These are phyloP conservation scores for Chiroxiphia lanceolata DNA, from an alignment of 2,797 vertebrate species.

Conservation along the genomic window DNA sequence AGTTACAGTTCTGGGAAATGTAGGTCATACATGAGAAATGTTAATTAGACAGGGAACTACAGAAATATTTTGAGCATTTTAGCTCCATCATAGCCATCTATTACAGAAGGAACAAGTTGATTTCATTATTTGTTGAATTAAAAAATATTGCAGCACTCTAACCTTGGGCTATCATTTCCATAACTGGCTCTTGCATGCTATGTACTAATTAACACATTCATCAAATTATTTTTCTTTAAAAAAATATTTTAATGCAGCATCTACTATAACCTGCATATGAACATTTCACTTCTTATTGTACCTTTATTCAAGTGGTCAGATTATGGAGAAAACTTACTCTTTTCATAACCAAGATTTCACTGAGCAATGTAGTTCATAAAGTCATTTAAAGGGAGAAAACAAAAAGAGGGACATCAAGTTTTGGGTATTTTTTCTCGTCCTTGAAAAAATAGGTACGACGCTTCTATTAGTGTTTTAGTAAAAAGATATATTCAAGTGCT, in stretches of 20 bases:
- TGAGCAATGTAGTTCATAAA: neutral
- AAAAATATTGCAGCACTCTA: conserved; percentile 64
- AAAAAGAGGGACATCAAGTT: neutral
- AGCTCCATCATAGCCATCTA: conserved; percentile 59
- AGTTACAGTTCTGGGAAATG: conserved; percentile 9
- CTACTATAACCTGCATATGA: conserved; percentile 37
- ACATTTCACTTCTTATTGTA: conserved; percentile 36
- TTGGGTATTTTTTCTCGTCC: neutral
- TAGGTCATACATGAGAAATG: conserved; percentile 32
- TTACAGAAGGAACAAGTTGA: conserved; percentile 58
- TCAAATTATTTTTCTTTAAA: conserved; percentile 29
- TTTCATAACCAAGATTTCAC: conserved; percentile 19
- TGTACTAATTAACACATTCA: conserved; percentile 41
- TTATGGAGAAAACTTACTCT: neutral
- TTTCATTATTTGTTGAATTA: conserved; percentile 70
- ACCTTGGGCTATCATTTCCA: conserved; percentile 62
- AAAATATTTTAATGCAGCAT: neutral
- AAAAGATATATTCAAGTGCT: neutral
- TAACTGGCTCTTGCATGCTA: conserved; percentile 52
- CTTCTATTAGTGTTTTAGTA: neutral
- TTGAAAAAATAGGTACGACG: neutral
- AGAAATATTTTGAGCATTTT: conserved; percentile 65
- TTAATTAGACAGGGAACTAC: conserved; percentile 61
- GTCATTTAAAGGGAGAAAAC: neutral
- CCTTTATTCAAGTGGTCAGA: conserved; percentile 1